A percentile compares a stretch with the other conserved stretches of the same genome.
Evolutionary conservation across 2,113 vertebrate species (phyloP).

Genomic region (Leucoraja erinaceus): DNA sequence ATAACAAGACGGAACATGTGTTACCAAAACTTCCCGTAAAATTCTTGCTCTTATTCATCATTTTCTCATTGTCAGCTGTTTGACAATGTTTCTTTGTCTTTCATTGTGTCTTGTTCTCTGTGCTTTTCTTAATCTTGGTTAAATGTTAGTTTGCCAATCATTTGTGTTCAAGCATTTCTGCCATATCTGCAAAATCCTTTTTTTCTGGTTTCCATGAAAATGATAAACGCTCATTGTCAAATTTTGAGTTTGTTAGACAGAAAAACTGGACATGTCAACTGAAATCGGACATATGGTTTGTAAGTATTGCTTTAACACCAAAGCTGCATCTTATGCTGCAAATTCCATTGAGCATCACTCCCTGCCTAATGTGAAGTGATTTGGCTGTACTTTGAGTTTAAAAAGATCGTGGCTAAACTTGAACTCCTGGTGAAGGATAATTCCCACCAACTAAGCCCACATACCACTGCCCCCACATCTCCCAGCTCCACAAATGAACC

Average conservation of each 20-base stretch:
- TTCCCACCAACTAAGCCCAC: too few species aligned
- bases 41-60: background rate
- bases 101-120: too few species aligned
- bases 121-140: background rate
- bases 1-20: background rate
- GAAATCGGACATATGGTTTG: too few species aligned
- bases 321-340: too few species aligned
- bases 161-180: background rate
- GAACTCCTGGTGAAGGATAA: too few species aligned
- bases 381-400: too few species aligned
- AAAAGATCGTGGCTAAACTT: too few species aligned
- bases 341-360: too few species aligned
- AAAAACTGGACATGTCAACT: background rate
- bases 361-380: too few species aligned
- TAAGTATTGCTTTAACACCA: too few species aligned
- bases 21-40: background rate
- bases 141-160: background rate
- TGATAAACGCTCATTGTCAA: background rate
- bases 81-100: background rate
- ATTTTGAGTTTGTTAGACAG: background rate
- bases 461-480: too few species aligned
- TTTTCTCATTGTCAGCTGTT: background rate
- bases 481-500: too few species aligned
- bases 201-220: background rate
- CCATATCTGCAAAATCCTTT: background rate